Base-by-base conservation (phyloP, 2,888 invertebrate genomes). In the Aporophyla lueneburgensis region DNA sequence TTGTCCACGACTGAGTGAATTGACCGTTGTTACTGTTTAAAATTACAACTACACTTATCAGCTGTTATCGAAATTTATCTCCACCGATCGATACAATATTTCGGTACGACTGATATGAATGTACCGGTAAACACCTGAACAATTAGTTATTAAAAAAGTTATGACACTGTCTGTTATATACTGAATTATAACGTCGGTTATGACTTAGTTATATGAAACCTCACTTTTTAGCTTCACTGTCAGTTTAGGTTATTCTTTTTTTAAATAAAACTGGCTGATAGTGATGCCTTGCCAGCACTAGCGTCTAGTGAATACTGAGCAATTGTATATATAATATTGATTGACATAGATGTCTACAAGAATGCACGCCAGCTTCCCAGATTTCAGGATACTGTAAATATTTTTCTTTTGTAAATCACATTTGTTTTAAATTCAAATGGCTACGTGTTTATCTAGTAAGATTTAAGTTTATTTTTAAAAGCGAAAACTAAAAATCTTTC, bases 51-150 rank as follows among this genome's bases (percentile, higher is more conserved):
- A 69, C 77, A 74, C 81, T 88, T 89, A 90, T 91, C 88, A 74
- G 49, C 10, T 9, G 54, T 88, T 88, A 90, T 89, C 91, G 49
- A 51, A 79, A 66, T 74, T 85, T 90, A 90, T 90, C 90, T 87
- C 84, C 19, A 33, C 27, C 80, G 75, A 88, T 91, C 90, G 86
- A 91, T 91, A 89, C 62, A 59, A 43, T 84, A 84, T 87, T 84
- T 83, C 27, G 71, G 75, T 59, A 59, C 24, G 53, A 10, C 7
- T 61, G 61, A 85, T 74, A 59, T 5, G 19, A 7, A 27, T 24
- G 54, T 54, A 49, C 40, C 21, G 40, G 24, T 27, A 71, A 81
- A 56, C 51, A 68, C 61, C 19, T 43, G 16, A 65, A 21, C 14
- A 46, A 53, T 5, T 19, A 54, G 54, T 53, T 65, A 9, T 56